phyloP scores from a whole-genome alignment of 2,888 invertebrate genomes.

The Sarcophaga rosellei region DNA sequence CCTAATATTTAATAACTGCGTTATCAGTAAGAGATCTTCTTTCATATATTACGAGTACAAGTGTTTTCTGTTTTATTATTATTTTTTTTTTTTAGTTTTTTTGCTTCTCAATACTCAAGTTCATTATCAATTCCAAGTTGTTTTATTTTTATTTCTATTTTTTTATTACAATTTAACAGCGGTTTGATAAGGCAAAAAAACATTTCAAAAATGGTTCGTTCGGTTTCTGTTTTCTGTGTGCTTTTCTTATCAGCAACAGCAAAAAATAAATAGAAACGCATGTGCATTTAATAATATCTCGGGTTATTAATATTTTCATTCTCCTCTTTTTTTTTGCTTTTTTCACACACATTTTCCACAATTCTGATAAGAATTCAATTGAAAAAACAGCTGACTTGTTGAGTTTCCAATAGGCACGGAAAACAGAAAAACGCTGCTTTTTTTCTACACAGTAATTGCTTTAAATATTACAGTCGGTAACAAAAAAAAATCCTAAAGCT shows the following conservation, averaged over 20 bases:
- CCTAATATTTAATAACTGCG: slow-evolving; percentile 8
- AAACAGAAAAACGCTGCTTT: no score
- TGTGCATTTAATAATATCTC: slow-evolving; percentile 38
- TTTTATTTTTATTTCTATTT: background rate
- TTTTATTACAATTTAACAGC: background rate
- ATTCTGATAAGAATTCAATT: background rate
- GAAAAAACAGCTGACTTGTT: background rate
- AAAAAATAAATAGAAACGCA: slow-evolving; percentile 42
- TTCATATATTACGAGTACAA: slow-evolving; percentile 2
- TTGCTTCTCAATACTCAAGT: slow-evolving; percentile 32
- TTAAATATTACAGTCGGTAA: no score
- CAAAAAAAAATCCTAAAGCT: background rate
- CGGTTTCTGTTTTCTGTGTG: slow-evolving; percentile 36
- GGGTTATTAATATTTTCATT: background rate
- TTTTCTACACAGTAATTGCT: no score
- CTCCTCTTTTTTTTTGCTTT: background rate
- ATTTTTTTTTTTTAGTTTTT: background rate
- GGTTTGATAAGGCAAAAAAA: background rate
- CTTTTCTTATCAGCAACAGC: background rate
- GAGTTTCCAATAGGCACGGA: no score
- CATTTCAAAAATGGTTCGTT: background rate
- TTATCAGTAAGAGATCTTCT: slow-evolving; percentile 33
- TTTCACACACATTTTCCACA: background rate
- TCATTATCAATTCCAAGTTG: slow-evolving; percentile 53
- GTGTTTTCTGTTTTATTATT: no score